Conservation (phyloP, 2,888 invertebrate species). For the Gymnoscelis rufifasciata region DNA sequence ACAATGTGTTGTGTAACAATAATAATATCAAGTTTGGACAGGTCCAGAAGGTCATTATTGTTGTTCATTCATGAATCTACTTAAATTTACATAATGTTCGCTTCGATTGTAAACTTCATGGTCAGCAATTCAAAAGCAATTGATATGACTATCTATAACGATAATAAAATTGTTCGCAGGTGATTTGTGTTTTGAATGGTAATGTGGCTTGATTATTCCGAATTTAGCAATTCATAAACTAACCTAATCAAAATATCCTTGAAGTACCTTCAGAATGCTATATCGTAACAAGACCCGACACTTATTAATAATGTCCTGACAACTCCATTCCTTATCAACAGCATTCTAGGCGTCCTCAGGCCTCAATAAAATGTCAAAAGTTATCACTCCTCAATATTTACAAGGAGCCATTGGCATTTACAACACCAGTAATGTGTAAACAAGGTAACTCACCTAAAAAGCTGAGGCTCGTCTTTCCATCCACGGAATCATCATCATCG, state of each 20-base stretch:
- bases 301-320: slow-evolving; percentile 37
- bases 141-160: neutral
- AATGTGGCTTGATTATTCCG: neutral
- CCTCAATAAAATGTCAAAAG: slow-evolving; percentile 31
- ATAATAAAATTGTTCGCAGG: neutral
- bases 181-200: neutral
- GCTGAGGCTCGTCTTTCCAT: slow-evolving; percentile 72
- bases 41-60: slow-evolving; percentile 9
- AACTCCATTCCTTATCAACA: slow-evolving; percentile 33
- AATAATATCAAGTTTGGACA: slow-evolving; percentile 18
- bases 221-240: slow-evolving; percentile 8
- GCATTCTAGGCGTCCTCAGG: slow-evolving; percentile 18
- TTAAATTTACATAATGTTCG: slow-evolving; percentile 11
- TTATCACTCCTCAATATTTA: slow-evolving; percentile 30
- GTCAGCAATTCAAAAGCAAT: neutral
- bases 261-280: slow-evolving; percentile 26
- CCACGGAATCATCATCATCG: slow-evolving; percentile 64
- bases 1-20: slow-evolving; percentile 26
- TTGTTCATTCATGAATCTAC: slow-evolving; percentile 12
- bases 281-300: slow-evolving; percentile 34
- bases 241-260: slow-evolving; percentile 28
- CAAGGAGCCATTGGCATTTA: neutral
- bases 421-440: slow-evolving; percentile 22
- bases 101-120: slow-evolving; percentile 5
- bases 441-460: slow-evolving; percentile 64